A percentile compares a stretch with the other conserved stretches of the same genome.
These are phyloP conservation scores for Anoura caudifer DNA, from an alignment of 2,113 vertebrate genomes.

Conservation along the genomic window DNA sequence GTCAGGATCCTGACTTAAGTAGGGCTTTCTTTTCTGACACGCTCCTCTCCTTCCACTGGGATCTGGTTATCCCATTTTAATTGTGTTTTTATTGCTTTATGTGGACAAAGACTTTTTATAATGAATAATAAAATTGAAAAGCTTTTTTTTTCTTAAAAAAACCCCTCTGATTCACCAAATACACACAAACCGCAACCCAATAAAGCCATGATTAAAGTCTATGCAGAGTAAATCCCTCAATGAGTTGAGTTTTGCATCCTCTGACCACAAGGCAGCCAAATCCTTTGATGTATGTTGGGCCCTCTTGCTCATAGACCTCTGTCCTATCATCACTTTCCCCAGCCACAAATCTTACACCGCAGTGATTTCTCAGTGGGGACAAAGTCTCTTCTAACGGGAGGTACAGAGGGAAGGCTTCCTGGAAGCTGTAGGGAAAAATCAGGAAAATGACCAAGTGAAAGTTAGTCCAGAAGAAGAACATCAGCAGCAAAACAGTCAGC, in stretches of 20 bases:
- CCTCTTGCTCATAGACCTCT: slow-evolving; percentile 58
- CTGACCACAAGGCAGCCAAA: slow-evolving; percentile 43
- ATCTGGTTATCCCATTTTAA: slow-evolving; percentile 43
- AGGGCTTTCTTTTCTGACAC: background rate
- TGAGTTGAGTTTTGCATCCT: slow-evolving; percentile 42
- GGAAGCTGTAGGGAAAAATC: slow-evolving; percentile 24
- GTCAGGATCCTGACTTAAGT: slow-evolving; percentile 3
- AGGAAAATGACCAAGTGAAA: slow-evolving; percentile 32
- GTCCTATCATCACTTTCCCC: slow-evolving; percentile 42
- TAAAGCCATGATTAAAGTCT: slow-evolving; percentile 66
- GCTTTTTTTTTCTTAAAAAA: slow-evolving; percentile 25
- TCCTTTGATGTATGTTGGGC: slow-evolving; percentile 73
- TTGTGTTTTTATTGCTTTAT: slow-evolving; percentile 45
- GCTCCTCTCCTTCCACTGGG: background rate
- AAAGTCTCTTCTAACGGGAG: background rate
- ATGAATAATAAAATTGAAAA: slow-evolving; percentile 47
- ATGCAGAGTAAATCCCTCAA: slow-evolving; percentile 59
- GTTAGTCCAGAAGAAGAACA: slow-evolving; percentile 34
- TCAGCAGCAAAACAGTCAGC: background rate
- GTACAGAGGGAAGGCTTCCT: background rate
- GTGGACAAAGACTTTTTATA: slow-evolving; percentile 45
- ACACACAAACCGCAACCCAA: slow-evolving; percentile 66
- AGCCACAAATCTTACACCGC: background rate
- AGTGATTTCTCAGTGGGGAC: slow-evolving; percentile 32
- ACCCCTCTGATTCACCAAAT: slow-evolving; percentile 59